Evolutionary conservation across 2,797 vertebrate species (phyloP).

Genomic region (Pteropus rufus): DNA sequence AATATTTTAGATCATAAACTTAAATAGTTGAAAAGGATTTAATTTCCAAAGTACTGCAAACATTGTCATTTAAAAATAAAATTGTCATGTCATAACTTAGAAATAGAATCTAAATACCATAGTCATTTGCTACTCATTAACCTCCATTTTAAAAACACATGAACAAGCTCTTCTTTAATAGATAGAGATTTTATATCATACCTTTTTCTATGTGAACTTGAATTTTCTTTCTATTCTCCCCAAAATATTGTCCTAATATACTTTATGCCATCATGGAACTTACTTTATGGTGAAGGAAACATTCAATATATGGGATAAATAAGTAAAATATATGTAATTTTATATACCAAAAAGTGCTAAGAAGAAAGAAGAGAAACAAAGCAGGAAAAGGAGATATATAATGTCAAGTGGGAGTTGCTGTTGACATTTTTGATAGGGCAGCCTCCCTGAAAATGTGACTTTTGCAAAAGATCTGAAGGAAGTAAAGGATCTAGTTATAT

Average conservation of each 20-base stretch:
- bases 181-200: conserved; percentile 15
- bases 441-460: neutral
- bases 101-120: conserved; percentile 19
- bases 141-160: neutral
- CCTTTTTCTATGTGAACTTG: conserved; percentile 30
- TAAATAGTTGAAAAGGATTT: neutral
- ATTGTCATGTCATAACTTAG: neutral
- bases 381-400: neutral
- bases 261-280: neutral
- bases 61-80: conserved; percentile 31
- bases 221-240: neutral
- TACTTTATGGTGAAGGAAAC: neutral
- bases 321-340: neutral
- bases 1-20: conserved; percentile 30
- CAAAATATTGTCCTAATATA: neutral
- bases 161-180: neutral
- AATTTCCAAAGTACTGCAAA: conserved; percentile 24
- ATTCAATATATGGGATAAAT: neutral
- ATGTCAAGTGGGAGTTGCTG: neutral
- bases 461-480: neutral
- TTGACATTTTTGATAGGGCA: neutral
- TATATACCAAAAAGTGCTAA: neutral
- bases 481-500: neutral
- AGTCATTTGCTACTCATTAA: neutral
- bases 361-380: neutral